phyloP scores from a whole-genome alignment of 92 coral and sea anemone species.

The Galaxea fascicularis region DNA sequence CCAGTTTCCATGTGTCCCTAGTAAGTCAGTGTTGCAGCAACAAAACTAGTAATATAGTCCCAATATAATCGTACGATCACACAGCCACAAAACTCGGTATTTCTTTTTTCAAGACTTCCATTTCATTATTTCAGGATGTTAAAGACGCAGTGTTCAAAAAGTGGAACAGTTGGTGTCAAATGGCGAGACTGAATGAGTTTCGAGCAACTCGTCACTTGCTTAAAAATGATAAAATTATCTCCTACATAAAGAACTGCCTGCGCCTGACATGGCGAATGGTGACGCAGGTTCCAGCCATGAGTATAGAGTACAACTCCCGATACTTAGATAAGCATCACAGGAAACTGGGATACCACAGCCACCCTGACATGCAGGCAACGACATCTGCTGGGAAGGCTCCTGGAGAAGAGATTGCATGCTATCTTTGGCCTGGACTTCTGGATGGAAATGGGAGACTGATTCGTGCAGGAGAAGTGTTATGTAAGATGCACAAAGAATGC shows the following conservation, averaged over 20 bases:
- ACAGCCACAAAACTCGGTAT: no score
- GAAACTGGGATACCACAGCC: neutral
- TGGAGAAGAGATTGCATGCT: slow-evolving; percentile 11
- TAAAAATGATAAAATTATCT: neutral
- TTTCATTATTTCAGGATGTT: neutral
- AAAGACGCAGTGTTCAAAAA: neutral
- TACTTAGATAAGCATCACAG: neutral
- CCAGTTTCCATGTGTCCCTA: no score
- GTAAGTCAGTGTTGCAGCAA: no score
- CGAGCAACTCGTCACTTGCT: neutral
- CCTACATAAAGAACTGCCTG: neutral
- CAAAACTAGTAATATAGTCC: no score
- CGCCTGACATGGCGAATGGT: neutral
- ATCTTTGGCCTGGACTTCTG: neutral
- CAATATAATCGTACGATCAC: no score
- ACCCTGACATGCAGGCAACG: neutral
- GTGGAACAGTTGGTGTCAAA: neutral
- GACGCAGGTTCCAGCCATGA: neutral
- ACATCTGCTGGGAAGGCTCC: neutral
- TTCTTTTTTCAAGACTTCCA: no score
- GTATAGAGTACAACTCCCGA: neutral
- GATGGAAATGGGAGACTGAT: slow-evolving; percentile 1
- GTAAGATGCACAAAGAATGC: neutral
- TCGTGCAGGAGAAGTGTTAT: neutral
- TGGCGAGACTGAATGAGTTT: neutral